Base-by-base conservation (phyloP, 2,888 invertebrate genomes). In the Oligia fasciuncula region DNA sequence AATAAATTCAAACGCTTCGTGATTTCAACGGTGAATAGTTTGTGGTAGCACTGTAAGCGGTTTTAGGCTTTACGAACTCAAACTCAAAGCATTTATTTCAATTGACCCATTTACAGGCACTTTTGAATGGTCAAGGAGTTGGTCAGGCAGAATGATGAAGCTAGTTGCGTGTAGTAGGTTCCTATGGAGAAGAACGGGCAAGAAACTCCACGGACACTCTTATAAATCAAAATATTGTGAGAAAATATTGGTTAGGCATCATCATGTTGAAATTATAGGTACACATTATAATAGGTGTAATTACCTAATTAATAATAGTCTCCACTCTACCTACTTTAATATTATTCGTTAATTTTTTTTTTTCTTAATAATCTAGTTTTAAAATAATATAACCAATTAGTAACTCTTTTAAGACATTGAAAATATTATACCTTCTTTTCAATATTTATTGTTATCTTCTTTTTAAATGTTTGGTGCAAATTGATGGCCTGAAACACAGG, bases 1-100 rank as follows among this genome's bases (percentile, higher is more conserved):
- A 92, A 93, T 92, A 92, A 91, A 91, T 90, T 89, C 85, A 88
- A 90, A 90, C 90, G 87, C 85, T 88, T 88, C 81, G 87, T 88
- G 88, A 89, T 91, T 90, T 89, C 88, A 87, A 86, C 87, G 88
- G 87, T 81, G 79, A 78, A 77, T 81, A 76, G 87, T 84, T 86
- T 87, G 79, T 73, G 86, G 80, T 66, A 6, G 35, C 43, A 84
- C 68, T 77, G 76, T 73, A 17, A 65, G 83, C 62, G 76, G 82
- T 74, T 14, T 77, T 23, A 2, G 2, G 40, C 11, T 62, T 71
- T n/a, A 5, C 5, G 5, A 54, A 40, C 5, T 71, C 17, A 43
- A 70, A 40, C 9, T 71, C 57, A n/a, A 71, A n/a, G 60, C 40
- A 19, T 29, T 62, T 43, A 43, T 29, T 71, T 43, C 1, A 6